These are phyloP conservation scores for Andricus curvator DNA, from an alignment of 2,888 invertebrate genomes.

Conservation along the genomic window DNA sequence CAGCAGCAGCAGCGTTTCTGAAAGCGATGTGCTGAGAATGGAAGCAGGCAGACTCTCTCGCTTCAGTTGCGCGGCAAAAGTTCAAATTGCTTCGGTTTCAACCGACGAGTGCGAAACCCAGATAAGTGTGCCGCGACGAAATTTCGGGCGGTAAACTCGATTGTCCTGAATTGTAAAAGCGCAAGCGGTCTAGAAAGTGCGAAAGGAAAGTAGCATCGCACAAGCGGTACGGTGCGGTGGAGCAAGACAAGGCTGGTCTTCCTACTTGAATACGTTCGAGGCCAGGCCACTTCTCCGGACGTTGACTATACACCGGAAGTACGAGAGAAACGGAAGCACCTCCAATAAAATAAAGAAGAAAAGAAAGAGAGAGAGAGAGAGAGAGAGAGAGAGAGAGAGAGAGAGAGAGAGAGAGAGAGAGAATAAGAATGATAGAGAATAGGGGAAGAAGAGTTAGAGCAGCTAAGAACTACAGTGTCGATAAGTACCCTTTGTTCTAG, in stretches of 20 bases:
- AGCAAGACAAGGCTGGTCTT: slow-evolving; percentile 49
- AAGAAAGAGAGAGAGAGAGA: slow-evolving; percentile 59
- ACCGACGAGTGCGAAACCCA: slow-evolving; percentile 40
- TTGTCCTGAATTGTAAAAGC: slow-evolving; percentile 44
- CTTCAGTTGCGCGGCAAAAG: slow-evolving; percentile 32
- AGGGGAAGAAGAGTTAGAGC: slow-evolving; percentile 23
- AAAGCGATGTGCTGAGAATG: slow-evolving; percentile 26
- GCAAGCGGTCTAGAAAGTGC: slow-evolving; percentile 48
- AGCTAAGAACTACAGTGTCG: slow-evolving; percentile 71
- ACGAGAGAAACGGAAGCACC: slow-evolving; percentile 46
- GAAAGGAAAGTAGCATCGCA: slow-evolving; percentile 44
- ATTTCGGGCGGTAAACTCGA: slow-evolving; percentile 47
- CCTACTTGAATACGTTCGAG: slow-evolving; percentile 47
- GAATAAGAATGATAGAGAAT: slow-evolving; percentile 61
- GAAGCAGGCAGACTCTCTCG: background rate
- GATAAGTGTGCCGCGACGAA: slow-evolving; percentile 50
- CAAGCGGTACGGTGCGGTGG: slow-evolving; percentile 20
- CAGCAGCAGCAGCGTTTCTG: slow-evolving; percentile 17
- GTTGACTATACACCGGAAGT: slow-evolving; percentile 43
- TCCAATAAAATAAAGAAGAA: slow-evolving; percentile 50
- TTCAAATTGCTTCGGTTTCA: slow-evolving; percentile 36
- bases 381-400: slow-evolving; percentile 61
- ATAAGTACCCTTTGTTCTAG: slow-evolving; percentile 73
- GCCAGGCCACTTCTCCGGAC: slow-evolving; percentile 28
- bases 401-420: slow-evolving; percentile 48